Evolutionary conservation across 1,140 invertebrate species (phyloP).

Genomic region (Saxidomus purpurata): DNA sequence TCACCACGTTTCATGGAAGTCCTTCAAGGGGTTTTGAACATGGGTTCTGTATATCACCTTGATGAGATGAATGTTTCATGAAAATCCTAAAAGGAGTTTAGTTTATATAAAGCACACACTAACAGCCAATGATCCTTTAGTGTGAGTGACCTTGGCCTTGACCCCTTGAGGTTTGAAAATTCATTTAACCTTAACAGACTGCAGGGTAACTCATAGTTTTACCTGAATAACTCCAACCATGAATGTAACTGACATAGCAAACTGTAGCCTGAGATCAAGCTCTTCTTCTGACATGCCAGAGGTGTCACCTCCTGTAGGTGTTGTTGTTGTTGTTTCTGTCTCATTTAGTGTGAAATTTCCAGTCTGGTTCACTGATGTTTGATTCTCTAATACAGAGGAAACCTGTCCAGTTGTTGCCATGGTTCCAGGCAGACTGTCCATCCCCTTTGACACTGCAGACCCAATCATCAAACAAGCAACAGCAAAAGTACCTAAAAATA

Average conservation of each 20-base stretch:
- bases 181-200: too few species aligned
- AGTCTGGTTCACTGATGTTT: neutral
- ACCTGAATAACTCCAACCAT: conserved; percentile 78
- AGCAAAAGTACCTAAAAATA: conserved; percentile 85
- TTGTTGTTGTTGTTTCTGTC: neutral
- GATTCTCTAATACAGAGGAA: neutral
- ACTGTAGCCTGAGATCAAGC: conserved; percentile 60
- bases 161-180: too few species aligned
- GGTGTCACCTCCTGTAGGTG: neutral
- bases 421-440: neutral
- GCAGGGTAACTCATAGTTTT: too few species aligned
- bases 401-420: neutral
- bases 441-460: conserved; percentile 78
- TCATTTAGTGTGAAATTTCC: neutral
- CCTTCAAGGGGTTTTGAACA: too few species aligned
- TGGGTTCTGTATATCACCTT: too few species aligned
- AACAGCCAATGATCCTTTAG: too few species aligned
- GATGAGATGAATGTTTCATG: too few species aligned
- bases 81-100: too few species aligned
- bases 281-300: conserved; percentile 37
- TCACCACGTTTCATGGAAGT: too few species aligned
- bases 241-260: conserved; percentile 78
- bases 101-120: too few species aligned
- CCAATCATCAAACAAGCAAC: conserved; percentile 86
- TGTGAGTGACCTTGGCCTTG: too few species aligned